These are phyloP conservation scores for Alexandromys fortis DNA, from an alignment of 2,113 vertebrate species.

Conservation along the genomic window DNA sequence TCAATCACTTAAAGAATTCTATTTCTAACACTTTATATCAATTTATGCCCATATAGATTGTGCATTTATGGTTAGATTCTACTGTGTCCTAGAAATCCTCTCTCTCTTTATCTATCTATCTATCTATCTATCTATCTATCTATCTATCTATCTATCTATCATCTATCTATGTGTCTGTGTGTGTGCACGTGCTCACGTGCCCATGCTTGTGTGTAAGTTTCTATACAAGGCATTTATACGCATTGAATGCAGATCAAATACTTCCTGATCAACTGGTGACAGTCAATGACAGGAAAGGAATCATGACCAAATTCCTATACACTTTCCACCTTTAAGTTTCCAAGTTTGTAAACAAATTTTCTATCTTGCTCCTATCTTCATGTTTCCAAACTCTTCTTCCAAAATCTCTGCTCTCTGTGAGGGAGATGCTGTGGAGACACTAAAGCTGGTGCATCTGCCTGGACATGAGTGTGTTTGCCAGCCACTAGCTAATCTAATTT, in stretches of 20 bases:
- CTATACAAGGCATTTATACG: background rate
- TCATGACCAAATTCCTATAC: background rate
- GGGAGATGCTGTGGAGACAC: background rate
- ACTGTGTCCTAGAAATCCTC: background rate
- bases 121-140: background rate
- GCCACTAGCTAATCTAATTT: slow-evolving; percentile 2
- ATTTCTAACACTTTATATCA: background rate
- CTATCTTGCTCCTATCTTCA: slow-evolving; percentile 18
- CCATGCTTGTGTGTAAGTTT: background rate
- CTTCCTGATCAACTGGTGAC: background rate
- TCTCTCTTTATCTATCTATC: background rate
- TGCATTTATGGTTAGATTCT: background rate
- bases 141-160: background rate
- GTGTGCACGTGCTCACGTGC: too few species aligned
- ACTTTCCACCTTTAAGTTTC: slow-evolving; percentile 46
- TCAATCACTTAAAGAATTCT: background rate
- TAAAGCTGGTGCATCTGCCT: slow-evolving; percentile 42
- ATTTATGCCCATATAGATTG: background rate
- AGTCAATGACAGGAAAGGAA: background rate
- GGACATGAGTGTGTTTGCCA: slow-evolving; percentile 55
- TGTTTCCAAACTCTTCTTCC: background rate
- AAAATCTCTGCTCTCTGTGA: background rate
- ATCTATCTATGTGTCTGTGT: background rate
- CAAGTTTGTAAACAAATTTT: background rate
- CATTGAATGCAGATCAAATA: slow-evolving; percentile 45